These are phyloP conservation scores for Parauchenoglanis ngamensis DNA, from an alignment of 2,797 vertebrate genomes.

Conservation along the genomic window DNA sequence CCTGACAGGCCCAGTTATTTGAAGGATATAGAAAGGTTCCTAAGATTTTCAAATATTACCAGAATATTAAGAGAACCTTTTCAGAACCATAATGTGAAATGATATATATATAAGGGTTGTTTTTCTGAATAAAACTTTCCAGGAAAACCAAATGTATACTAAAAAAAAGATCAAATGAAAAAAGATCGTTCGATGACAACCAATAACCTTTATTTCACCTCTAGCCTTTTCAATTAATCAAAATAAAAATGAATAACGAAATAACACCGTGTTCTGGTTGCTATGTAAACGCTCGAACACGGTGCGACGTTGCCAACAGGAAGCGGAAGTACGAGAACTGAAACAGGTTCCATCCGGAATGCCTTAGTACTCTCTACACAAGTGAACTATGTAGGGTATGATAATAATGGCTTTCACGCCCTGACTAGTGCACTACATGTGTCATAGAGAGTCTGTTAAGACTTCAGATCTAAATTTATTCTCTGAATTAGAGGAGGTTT, in stretches of 20 bases:
- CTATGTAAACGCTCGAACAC: conserved; percentile 36
- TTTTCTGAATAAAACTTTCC: not conserved
- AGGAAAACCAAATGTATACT: too few relatives aligned
- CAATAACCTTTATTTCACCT: not conserved
- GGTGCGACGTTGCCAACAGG: conserved; percentile 43
- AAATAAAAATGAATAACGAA: not conserved
- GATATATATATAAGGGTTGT: not conserved
- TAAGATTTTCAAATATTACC: too few relatives aligned
- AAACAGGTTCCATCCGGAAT: not conserved
- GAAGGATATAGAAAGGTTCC: not conserved
- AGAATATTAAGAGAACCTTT: not conserved
- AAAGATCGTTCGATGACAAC: too few relatives aligned
- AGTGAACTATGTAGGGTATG: not conserved
- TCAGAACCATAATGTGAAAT: not conserved
- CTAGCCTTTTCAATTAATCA: not conserved
- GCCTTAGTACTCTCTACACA: not conserved
- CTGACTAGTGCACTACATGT: not conserved
- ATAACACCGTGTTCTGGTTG: conserved; percentile 25
- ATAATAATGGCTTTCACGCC: not conserved
- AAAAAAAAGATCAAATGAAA: too few relatives aligned
- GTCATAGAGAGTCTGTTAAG: not conserved
- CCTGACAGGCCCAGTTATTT: not conserved
- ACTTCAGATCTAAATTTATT: not conserved
- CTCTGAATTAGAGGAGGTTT: not conserved
- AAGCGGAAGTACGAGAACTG: conserved; percentile 48